Base-by-base conservation (phyloP, 1,140 invertebrate species). In the Formica exsecta region DNA sequence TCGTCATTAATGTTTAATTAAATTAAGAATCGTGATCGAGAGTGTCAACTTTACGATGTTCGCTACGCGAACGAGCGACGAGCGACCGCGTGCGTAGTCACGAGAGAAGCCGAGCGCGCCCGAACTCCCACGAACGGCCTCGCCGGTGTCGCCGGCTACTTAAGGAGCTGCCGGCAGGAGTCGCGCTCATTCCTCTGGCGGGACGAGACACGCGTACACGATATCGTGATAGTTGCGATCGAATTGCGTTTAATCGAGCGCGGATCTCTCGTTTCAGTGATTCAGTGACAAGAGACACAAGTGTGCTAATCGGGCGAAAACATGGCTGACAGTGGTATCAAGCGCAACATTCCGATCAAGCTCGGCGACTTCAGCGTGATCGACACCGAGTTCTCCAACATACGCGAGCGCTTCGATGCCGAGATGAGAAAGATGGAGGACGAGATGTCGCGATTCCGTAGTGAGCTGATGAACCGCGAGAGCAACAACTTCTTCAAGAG, bases 401-500 rank as follows among this genome's bases (percentile, higher is more conserved):
- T 99, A 94, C 97, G 98, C 87, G 98, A 99, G 94, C 96, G 98
- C 86, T 99, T 99, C 95, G 99, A 99, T 94, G 97, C 97, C 75
- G 99, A 99, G 96, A 99, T 99, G 99, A 96, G 97, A 91, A 98
- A 98, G 95, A 99, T 99, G 98, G 99, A 99, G 96, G 98, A 99
- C 90, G 99, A 99, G 96, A 99, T 99, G 99, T 97, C 98, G 94
- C 98, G 98, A 95, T 99, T 99, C 96, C 96, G 99, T 87, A 97
- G 97, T 84, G 98, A 99, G 95, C 96, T 99, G 73, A 98, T 98
- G 97, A 98, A 98, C 94, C 96, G 98, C 90, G 98, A 99, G 95
- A 97, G 97, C 91, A 98, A 98, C 94, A 97, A 97, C 92, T 98
- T 98, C 95, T 98, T 98, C 95, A 98, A 98, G 95, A 98, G 96